Evolutionary conservation across 2,797 vertebrate genomes (phyloP), one percentile per base, ranked within the genome.

Genomic region (Eulemur mongoz): DNA sequence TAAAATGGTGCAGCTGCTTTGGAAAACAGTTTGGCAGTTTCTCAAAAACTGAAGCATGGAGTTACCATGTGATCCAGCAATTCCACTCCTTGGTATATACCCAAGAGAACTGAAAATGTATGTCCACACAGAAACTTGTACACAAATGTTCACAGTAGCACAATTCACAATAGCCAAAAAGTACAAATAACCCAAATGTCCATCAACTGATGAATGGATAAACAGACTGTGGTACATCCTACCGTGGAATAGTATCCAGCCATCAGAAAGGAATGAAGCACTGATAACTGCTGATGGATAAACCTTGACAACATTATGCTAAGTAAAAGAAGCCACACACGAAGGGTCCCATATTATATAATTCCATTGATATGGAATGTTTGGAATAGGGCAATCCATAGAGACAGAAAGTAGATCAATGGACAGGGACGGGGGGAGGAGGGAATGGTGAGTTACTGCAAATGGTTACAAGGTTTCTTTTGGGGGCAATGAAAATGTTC

Each of bases 21-120:
- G 50, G 78, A 72, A 93, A 94, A 96, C 8, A 57, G 50, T 48
- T 63, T 93, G 78, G 54, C 61, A 92, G 76, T 38, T 75, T 57
- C 45, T 85, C 88, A 96, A 92, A 87, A 93, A 81, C 57, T 76
- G 40, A 93, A 89, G 67, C 67, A 79, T n/a, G 80, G 52, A 85
- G 27, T 50, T 89, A 79, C 7, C 61, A 50, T 18, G 38, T 45
- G 61, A 69, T 70, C 17, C 8, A 86, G 69, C 45, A 82, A 76
- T 78, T 94, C 69, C 48, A 96, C 38, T 86, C 70, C 54, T 69
- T 81, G 70, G 82, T 72, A 91, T 35, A 57, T 23, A 91, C 14
- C 32, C 40, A 65, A 83, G 32, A 75, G 73, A 75, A n/a, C 30
- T 65, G 61, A 65, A 88, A 80, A 87, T 67, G n/a, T 30, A 88